These are phyloP conservation scores for Botia kubotai DNA, from an alignment of 2,797 vertebrate genomes.

Conservation along the genomic window DNA sequence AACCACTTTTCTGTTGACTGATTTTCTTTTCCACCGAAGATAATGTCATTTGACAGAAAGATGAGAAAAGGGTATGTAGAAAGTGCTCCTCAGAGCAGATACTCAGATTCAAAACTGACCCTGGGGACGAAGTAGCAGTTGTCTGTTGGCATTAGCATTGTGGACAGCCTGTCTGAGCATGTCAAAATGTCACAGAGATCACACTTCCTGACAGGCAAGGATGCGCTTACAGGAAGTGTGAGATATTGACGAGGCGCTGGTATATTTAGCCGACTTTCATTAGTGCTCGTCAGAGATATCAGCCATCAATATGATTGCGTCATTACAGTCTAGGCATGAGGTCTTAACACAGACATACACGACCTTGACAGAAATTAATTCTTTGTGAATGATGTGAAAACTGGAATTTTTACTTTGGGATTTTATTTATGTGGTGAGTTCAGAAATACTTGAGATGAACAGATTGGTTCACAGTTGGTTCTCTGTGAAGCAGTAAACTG, in stretches of 20 bases:
- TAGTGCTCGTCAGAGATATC: conserved; percentile 29
- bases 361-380: conserved; percentile 8
- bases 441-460: neutral
- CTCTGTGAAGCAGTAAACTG: neutral
- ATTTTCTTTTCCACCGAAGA: conserved; percentile 10
- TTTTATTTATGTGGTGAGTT: neutral
- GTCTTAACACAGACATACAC: conserved; percentile 4
- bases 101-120: conserved; percentile 26
- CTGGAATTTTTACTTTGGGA: neutral
- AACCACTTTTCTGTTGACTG: conserved; percentile 35
- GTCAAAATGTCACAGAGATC: conserved; percentile 37
- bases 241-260: conserved; percentile 41
- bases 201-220: conserved; percentile 34
- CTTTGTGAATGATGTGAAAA: conserved; percentile 1
- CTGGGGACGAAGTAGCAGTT: conserved; percentile 30
- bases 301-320: conserved; percentile 14
- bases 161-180: conserved; percentile 43
- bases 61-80: conserved; percentile 20
- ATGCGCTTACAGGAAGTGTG: conserved; percentile 17
- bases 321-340: neutral
- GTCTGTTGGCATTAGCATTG: conserved; percentile 47
- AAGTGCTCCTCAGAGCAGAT: conserved; percentile 30
- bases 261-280: conserved; percentile 50
- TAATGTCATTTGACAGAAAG: conserved; percentile 44
- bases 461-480: neutral